Conservation (phyloP, 2,797 vertebrate genomes). For the Alca torda region DNA sequence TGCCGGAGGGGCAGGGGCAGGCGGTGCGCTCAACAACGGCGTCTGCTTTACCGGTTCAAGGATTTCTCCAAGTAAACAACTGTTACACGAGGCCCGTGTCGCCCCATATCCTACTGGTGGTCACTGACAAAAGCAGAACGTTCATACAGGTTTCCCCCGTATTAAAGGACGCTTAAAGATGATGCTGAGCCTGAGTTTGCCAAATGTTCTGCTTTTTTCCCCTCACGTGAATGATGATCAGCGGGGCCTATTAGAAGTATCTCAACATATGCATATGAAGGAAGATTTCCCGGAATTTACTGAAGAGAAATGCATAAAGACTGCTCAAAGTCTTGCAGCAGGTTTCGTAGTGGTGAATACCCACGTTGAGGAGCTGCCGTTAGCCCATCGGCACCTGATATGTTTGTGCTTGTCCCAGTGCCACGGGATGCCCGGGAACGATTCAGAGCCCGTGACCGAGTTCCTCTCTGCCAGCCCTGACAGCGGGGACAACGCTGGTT, state of each 20-base stretch:
- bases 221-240: rapidly evolving
- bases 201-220: background rate
- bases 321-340: background rate
- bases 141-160: background rate
- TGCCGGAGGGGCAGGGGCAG: background rate
- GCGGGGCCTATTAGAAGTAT: background rate
- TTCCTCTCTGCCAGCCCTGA: background rate
- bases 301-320: background rate
- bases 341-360: background rate
- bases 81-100: rapidly evolving
- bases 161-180: background rate
- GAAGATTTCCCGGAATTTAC: background rate
- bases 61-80: background rate
- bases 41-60: background rate
- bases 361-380: background rate
- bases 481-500: background rate
- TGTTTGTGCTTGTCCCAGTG: background rate
- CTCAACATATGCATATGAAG: background rate
- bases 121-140: background rate
- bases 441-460: background rate
- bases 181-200: background rate
- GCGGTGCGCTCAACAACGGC: background rate
- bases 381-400: background rate
- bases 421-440: background rate
- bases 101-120: background rate